Base-by-base conservation (phyloP, 1,140 invertebrate genomes). In the Pemphigus obesinymphae region DNA sequence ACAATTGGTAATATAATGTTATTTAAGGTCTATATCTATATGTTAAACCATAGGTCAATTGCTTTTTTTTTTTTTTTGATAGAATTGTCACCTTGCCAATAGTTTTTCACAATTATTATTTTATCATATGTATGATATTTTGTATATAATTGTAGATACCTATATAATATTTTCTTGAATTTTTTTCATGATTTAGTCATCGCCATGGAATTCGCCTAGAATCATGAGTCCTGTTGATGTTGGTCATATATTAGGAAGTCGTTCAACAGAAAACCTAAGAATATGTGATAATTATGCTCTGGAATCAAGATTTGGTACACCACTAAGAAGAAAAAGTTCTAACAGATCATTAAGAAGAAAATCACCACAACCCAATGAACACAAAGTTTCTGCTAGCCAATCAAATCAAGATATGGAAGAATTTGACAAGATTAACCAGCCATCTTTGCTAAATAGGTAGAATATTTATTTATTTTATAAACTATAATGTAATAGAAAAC, bases 151-250 rank as follows among this genome's bases (percentile, higher is more conserved):
- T 40, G 10, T 40, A 10, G 10, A 40, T 40, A 40, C 10, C 4
- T 40, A 40, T 5, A 40, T 40, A 40, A 40, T 40, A 40, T 40
- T 5, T 40, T 45, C 1, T 45, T n/a, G n/a, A n/a, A n/a, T 55
- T 55, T 53, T 55, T 55, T 58, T 58, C 26, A 34, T 20, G 31
- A 10, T 84, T n/a, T 63, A 89, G 87, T 87, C 86, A 82, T 89
- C 89, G 15, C 89, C 89, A 0, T 90, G 89, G 89, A 89, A 88
- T 83, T 89, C 89, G 2, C 89, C 89, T 1, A 85, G 88, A 40
- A 88, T 89, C 15, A 84, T 89, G 15, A 89, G 88, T 83, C 89
- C 89, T 26, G 89, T 89, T 8, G 88, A 89, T 83, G 86, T 88
- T 40, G 85, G 87, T 13, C 88, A 89, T 37, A 87, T 89, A 43